Conservation (phyloP, 2,797 vertebrate genomes). For the Australoheros facetus region DNA sequence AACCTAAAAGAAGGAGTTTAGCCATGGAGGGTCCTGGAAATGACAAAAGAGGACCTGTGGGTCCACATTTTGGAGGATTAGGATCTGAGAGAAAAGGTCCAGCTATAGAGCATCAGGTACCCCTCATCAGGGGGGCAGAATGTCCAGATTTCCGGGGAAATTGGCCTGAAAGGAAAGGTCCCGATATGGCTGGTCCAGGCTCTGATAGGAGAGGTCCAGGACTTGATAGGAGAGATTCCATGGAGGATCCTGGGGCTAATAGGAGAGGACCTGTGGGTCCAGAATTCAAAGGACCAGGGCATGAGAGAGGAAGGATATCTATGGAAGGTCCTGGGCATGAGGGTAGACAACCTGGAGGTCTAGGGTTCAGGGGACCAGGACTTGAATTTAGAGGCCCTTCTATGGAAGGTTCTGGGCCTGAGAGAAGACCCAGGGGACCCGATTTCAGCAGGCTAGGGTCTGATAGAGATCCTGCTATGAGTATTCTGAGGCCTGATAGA, state of each 20-base stretch:
- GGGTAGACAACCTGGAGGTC: slow-evolving; percentile 21
- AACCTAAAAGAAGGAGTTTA: neutral
- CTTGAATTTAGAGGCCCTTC: slow-evolving; percentile 1
- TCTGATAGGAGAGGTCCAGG: slow-evolving; percentile 13
- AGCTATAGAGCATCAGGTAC: neutral
- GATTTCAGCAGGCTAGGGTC: slow-evolving; percentile 3
- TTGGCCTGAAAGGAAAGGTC: slow-evolving; percentile 22
- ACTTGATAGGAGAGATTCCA: slow-evolving; percentile 7
- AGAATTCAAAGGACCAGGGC: slow-evolving; percentile 2
- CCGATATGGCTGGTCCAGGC: neutral
- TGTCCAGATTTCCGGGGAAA: slow-evolving; percentile 23
- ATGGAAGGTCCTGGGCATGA: neutral
- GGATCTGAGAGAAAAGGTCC: slow-evolving; percentile 7
- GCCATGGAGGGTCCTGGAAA: neutral
- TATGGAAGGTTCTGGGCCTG: neutral
- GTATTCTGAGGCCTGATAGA: slow-evolving; percentile 12
- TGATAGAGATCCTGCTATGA: slow-evolving; percentile 15
- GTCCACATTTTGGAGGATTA: neutral
- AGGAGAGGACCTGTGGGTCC: neutral
- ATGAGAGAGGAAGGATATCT: slow-evolving; percentile 9
- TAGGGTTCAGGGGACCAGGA: slow-evolving; percentile 12
- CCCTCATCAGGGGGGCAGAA: neutral
- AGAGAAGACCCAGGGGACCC: neutral
- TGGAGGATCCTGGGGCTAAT: slow-evolving; percentile 1
- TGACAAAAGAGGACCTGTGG: neutral